phyloP scores from a whole-genome alignment of 2,797 vertebrate genomes.

The Streptopelia turtur region DNA sequence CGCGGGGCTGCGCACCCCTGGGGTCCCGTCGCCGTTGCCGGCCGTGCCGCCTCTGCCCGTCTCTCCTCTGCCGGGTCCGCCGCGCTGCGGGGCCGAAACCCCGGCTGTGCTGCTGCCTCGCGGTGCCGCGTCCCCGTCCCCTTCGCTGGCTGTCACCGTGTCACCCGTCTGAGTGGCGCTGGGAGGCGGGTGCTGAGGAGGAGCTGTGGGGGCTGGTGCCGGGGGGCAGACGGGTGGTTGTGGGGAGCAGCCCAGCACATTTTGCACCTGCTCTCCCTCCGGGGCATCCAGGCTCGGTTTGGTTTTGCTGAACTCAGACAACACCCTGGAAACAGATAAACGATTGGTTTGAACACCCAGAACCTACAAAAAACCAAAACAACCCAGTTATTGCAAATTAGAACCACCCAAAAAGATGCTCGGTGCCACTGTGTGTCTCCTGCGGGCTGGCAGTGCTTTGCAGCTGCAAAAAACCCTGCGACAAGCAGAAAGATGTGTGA shows the following conservation, averaged over 20 bases:
- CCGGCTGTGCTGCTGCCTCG: fast-evolving
- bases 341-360: fast-evolving
- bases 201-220: neutral
- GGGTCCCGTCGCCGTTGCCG: neutral
- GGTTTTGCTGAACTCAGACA: conserved; percentile 78
- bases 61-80: neutral
- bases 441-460: fast-evolving
- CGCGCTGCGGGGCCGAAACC: fast-evolving
- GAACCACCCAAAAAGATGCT: neutral
- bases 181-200: neutral
- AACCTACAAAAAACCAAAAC: fast-evolving
- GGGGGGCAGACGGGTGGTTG: neutral
- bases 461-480: fast-evolving
- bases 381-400: fast-evolving
- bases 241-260: neutral
- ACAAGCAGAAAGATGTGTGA: neutral
- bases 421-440: neutral
- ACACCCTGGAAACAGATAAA: conserved; percentile 64
- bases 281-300: conserved; percentile 37
- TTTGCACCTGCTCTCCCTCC: neutral
- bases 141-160: fast-evolving
- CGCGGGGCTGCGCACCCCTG: neutral
- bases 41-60: neutral
- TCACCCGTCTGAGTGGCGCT: fast-evolving
- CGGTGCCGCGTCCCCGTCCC: neutral